phyloP scores from a whole-genome alignment of 2,113 vertebrate species.

The Calidris pugnax region DNA sequence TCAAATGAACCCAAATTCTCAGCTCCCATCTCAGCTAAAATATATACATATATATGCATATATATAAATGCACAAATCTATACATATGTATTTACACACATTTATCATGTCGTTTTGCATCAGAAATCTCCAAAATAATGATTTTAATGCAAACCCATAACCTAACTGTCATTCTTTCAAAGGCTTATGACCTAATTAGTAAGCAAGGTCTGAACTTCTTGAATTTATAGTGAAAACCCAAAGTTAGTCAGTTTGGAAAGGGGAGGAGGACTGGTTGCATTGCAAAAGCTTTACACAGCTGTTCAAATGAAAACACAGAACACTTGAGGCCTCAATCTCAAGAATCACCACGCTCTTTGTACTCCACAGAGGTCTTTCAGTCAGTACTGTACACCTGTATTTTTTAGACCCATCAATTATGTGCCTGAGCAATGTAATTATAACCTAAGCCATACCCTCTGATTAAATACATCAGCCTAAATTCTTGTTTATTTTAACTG shows the following conservation, averaged over 20 bases:
- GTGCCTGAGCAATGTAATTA: conserved; percentile 67
- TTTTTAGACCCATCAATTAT: conserved; percentile 68
- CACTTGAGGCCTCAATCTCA: conserved; percentile 56
- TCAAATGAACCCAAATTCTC: conserved; percentile 21
- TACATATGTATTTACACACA: background rate
- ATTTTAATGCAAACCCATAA: background rate
- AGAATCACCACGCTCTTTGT: conserved; percentile 51
- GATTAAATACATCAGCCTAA: conserved; percentile 67
- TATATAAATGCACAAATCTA: background rate
- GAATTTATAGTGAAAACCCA: background rate
- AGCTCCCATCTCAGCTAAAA: background rate
- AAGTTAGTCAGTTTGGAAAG: background rate
- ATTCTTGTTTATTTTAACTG: conserved; percentile 71
- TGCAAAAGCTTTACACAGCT: background rate
- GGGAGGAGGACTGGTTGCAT: background rate
- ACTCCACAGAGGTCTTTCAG: conserved; percentile 61
- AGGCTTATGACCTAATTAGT: background rate
- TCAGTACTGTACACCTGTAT: conserved; percentile 62
- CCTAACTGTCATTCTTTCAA: background rate
- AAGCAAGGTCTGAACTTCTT: background rate
- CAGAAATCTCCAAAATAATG: background rate
- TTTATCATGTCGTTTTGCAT: background rate
- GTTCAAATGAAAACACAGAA: conserved; percentile 55
- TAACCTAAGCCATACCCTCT: conserved; percentile 57
- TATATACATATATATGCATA: background rate